Base-by-base conservation (phyloP, 2,888 invertebrate genomes). In the Pteria penguin region DNA sequence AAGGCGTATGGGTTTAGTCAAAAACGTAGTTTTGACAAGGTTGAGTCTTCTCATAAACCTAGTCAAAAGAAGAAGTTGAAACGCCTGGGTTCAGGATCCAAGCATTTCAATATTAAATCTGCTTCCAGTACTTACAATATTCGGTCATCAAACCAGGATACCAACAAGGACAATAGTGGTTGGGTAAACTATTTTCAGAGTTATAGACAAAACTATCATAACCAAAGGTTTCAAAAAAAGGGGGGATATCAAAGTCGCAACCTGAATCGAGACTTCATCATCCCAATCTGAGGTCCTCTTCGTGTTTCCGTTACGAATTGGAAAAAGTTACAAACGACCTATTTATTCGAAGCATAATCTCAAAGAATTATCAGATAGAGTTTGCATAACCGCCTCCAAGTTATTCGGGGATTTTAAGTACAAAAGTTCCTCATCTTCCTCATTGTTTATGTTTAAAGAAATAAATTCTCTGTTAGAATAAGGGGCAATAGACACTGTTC, bases 181-280 rank as follows among this genome's bases (percentile, higher is more conserved):
- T n/a, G n/a, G n/a, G n/a, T n/a, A n/a, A n/a, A n/a, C n/a, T n/a
- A n/a, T n/a, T n/a, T n/a, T n/a, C n/a, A n/a, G n/a, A n/a, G n/a
- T n/a, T n/a, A n/a, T n/a, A n/a, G n/a, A n/a, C n/a, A n/a, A n/a
- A n/a, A n/a, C n/a, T n/a, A n/a, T n/a, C n/a, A n/a, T n/a, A n/a
- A n/a, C n/a, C n/a, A n/a, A n/a, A 55, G 24, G 55, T 55, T 55
- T n/a, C n/a, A 55, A 55, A 55, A 55, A 55, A 58, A 58, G 27
- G 60, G 60, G 2, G 2, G 31, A 58, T 58, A 58, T 58, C 31
- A 58, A 2, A 58, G 27, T 27, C n/a, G n/a, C n/a, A n/a, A n/a
- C 60, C 24, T 31, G 29, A 27, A 58, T 27, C 60, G 29, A 60
- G 60, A 29, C 60, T 29, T 60, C 4, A 18, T 29, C 31, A 5